phyloP scores from a whole-genome alignment of 2,113 vertebrate genomes.

The Pomatorhinus ruficollis region DNA sequence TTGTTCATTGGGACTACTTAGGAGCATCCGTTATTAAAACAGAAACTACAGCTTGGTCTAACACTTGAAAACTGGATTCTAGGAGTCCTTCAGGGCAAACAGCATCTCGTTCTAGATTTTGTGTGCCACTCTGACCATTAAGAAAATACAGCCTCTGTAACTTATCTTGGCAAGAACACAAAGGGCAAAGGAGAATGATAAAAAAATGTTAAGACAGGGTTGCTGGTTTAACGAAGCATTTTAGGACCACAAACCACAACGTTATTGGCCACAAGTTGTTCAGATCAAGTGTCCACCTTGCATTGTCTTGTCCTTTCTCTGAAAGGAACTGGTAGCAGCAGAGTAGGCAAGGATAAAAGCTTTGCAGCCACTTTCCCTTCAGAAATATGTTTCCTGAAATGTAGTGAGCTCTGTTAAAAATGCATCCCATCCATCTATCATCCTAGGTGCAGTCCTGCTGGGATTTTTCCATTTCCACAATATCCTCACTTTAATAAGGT shows the following conservation, averaged over 20 bases:
- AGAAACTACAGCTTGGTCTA: not conserved
- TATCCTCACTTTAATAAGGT: conserved; percentile 71
- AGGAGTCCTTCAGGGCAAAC: not conserved
- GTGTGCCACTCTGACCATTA: not conserved
- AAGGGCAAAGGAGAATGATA: not conserved
- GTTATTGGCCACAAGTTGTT: not conserved
- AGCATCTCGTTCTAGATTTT: not conserved
- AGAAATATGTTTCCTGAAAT: conserved; percentile 61
- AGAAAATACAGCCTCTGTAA: not conserved
- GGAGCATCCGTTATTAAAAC: not conserved
- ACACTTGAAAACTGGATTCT: not conserved
- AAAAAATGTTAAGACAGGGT: not conserved
- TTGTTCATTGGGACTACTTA: not conserved
- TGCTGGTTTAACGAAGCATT: not conserved
- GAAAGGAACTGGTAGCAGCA: not conserved
- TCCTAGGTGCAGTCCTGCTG: conserved; percentile 60
- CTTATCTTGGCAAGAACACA: not conserved
- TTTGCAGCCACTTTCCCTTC: conserved; percentile 14
- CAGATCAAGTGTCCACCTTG: not conserved
- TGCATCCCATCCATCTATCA: conserved; percentile 70
- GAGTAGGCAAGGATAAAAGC: not conserved
- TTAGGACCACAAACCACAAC: not conserved
- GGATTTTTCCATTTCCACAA: conserved; percentile 72
- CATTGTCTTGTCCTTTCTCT: not conserved
- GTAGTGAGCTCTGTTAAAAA: conserved; percentile 65